These are phyloP conservation scores for Hipposideros larvatus DNA, from an alignment of 2,797 vertebrate genomes.

Conservation along the genomic window DNA sequence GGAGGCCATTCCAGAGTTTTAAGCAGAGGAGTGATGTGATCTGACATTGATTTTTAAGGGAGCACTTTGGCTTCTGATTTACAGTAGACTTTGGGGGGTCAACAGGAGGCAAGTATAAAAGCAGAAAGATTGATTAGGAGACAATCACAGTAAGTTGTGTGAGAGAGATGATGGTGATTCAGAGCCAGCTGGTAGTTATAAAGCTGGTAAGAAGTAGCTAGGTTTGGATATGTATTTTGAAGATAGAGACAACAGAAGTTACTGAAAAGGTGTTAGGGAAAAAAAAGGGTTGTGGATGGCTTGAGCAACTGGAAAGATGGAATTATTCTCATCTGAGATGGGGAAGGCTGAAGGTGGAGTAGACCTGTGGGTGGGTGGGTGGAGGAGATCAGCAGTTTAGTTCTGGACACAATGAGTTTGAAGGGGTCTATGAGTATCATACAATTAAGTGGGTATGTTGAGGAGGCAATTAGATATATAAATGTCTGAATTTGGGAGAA, in stretches of 20 bases:
- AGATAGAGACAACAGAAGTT: neutral
- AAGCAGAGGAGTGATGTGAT: neutral
- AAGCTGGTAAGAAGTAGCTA: neutral
- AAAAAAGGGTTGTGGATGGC: neutral
- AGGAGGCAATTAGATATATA: neutral
- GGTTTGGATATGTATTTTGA: neutral
- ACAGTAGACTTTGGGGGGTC: neutral
- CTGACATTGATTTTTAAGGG: neutral
- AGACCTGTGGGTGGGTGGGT: rapidly evolving
- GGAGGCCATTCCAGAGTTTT: neutral
- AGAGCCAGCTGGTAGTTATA: neutral
- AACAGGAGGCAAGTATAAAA: neutral
- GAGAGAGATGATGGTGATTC: neutral
- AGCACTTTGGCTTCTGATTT: neutral
- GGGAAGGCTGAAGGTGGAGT: neutral
- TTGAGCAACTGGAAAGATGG: neutral
- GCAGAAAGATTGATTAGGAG: neutral
- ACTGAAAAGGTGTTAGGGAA: neutral
- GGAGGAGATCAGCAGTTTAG: neutral
- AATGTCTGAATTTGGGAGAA: neutral
- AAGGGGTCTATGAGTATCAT: too few species aligned
- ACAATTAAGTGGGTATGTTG: neutral
- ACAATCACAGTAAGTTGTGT: neutral
- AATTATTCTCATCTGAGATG: neutral
- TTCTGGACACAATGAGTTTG: neutral